Percentiles rank a stretch among this genome's conserved stretches.
These are phyloP conservation scores for Ephestia elutella DNA, from an alignment of 1,140 invertebrate genomes.

Conservation along the genomic window DNA sequence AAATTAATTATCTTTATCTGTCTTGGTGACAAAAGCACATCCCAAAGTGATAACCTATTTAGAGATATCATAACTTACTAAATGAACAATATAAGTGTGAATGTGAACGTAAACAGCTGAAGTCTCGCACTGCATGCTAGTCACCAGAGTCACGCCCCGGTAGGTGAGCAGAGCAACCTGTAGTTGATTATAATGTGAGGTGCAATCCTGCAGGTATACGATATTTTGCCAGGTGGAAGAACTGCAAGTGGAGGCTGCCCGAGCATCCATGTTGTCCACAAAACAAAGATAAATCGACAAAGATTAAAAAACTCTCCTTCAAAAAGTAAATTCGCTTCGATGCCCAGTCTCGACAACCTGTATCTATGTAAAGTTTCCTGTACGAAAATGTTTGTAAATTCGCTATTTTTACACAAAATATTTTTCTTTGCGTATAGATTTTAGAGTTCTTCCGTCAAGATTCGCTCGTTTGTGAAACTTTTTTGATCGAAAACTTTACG, in stretches of 20 bases:
- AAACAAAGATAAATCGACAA: conserved; percentile 73
- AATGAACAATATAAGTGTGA: not conserved
- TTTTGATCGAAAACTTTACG: conserved; percentile 61
- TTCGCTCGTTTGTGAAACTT: conserved; percentile 54
- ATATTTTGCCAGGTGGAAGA: conserved; percentile 86
- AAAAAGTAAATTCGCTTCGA: conserved; percentile 68
- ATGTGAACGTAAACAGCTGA: conserved; percentile 5
- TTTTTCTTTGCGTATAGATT: conserved; percentile 53
- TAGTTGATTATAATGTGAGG: conserved; percentile 72
- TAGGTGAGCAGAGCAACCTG: conserved; percentile 59
- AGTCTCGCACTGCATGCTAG: conserved; percentile 51
- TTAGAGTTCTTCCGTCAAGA: conserved; percentile 55
- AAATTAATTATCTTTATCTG: conserved; percentile 4
- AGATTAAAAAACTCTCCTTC: conserved; percentile 67
- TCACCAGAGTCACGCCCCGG: conserved; percentile 42
- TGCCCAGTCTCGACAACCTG: conserved; percentile 45
- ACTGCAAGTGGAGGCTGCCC: conserved; percentile 80
- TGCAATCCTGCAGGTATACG: conserved; percentile 81
- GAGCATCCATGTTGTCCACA: conserved; percentile 74
- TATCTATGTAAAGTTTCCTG: conserved; percentile 67
- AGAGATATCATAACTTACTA: no score
- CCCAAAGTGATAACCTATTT: conserved; percentile 11
- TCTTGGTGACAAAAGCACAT: conserved; percentile 17
- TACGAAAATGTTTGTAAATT: conserved; percentile 64
- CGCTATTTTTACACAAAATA: conserved; percentile 69